phyloP scores from a whole-genome alignment of 2,888 invertebrate species.

The Andrena bucephala region DNA sequence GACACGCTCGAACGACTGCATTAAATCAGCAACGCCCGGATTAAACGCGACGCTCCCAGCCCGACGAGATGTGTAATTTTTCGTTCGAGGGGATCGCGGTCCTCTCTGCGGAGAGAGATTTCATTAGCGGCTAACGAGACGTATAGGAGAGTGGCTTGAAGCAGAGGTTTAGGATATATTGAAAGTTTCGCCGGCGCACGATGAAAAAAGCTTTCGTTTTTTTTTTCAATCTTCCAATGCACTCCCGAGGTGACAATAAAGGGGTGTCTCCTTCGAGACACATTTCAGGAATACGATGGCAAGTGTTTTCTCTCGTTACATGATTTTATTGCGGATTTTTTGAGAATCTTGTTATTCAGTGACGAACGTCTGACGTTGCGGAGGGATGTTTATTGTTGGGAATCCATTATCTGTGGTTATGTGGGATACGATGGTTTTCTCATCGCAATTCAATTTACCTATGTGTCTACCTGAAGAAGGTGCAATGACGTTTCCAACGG shows the following conservation, averaged over 20 bases:
- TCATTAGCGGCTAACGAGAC: background rate
- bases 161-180: background rate
- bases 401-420: too few relatives aligned
- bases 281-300: too few relatives aligned
- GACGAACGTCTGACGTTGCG: too few relatives aligned
- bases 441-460: background rate
- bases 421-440: background rate
- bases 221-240: too few relatives aligned
- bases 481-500: slow-evolving; percentile 31
- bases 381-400: too few relatives aligned
- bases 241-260: too few relatives aligned
- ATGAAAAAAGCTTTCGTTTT: too few relatives aligned
- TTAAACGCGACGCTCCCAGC: slow-evolving; percentile 21
- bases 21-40: slow-evolving; percentile 30
- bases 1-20: slow-evolving; percentile 20
- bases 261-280: too few relatives aligned
- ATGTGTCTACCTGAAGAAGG: background rate
- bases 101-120: background rate
- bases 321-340: too few relatives aligned
- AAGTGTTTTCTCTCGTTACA: too few relatives aligned
- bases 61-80: background rate
- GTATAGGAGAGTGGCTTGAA: background rate
- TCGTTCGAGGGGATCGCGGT: background rate
- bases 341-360: too few relatives aligned
- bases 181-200: background rate